Conservation (phyloP, 2,113 vertebrate species). For the Mobula hypostoma region DNA sequence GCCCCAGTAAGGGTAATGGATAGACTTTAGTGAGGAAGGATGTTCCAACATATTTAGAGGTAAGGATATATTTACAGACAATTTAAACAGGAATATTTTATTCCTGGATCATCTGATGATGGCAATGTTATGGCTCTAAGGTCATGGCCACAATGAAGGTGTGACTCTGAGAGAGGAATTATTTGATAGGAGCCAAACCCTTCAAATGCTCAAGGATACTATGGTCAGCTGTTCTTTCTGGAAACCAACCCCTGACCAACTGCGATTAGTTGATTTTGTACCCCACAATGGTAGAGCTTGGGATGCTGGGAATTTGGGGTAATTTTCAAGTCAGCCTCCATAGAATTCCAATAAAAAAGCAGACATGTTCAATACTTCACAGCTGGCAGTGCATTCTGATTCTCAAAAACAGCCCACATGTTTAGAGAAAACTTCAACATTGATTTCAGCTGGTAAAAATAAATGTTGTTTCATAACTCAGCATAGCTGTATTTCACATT, state of each 20-base stretch:
- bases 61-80: no score
- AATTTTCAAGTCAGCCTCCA: neutral
- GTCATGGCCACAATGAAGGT: neutral
- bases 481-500: neutral
- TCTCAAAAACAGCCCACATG: neutral
- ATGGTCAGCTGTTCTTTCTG: neutral
- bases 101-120: neutral
- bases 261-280: neutral
- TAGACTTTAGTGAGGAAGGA: no score
- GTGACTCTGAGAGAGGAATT: neutral
- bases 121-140: neutral
- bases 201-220: neutral
- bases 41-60: no score
- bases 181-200: neutral
- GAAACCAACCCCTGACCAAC: neutral
- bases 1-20: no score
- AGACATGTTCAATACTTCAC: neutral
- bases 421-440: neutral
- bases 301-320: neutral
- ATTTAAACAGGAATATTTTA: no score
- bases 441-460: no score
- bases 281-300: neutral
- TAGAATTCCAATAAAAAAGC: neutral
- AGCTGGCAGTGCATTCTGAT: neutral
- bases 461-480: neutral